phyloP scores from a whole-genome alignment of 1,140 invertebrate species.

The Matsumurasca onukii region DNA sequence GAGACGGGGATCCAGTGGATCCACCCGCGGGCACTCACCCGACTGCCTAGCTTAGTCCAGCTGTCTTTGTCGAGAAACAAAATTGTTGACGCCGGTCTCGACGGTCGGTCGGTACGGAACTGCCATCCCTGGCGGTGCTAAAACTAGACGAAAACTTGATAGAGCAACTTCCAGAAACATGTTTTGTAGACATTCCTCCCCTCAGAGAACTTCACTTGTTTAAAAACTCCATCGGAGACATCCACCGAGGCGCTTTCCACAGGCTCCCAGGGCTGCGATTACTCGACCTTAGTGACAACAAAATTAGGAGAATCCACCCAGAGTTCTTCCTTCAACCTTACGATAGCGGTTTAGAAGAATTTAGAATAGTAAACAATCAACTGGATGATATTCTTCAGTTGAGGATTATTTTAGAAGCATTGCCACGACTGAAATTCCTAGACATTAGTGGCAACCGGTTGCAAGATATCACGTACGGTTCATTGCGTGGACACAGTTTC shows the following conservation, averaged over 20 bases:
- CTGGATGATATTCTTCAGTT: slow-evolving; percentile 70
- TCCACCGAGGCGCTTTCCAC: slow-evolving; percentile 77
- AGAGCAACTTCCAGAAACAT: slow-evolving; percentile 67
- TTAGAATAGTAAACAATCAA: slow-evolving; percentile 73
- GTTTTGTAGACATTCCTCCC: slow-evolving; percentile 76
- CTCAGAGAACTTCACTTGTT: slow-evolving; percentile 68
- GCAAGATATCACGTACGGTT: slow-evolving; percentile 70
- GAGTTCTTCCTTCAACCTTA: slow-evolving; percentile 70
- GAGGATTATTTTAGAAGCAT: slow-evolving; percentile 66
- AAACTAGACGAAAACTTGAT: slow-evolving; percentile 71
- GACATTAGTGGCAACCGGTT: slow-evolving; percentile 49
- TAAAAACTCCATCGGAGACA: slow-evolving; percentile 70
- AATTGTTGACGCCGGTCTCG: slow-evolving; percentile 72
- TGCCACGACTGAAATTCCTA: slow-evolving; percentile 55
- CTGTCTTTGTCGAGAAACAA: slow-evolving; percentile 69
- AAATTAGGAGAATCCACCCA: slow-evolving; percentile 73
- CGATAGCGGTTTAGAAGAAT: slow-evolving; percentile 67
- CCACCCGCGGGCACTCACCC: slow-evolving; percentile 70
- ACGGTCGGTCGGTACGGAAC: slow-evolving; percentile 74
- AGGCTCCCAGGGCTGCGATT: slow-evolving; percentile 69
- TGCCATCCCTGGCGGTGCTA: slow-evolving; percentile 66
- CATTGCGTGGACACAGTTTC: slow-evolving; percentile 71
- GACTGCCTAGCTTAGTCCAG: slow-evolving; percentile 69
- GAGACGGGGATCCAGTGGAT: slow-evolving; percentile 76
- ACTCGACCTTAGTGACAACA: slow-evolving; percentile 76